phyloP scores from a whole-genome alignment of 2,113 vertebrate species.

The Emydura subglobosa region DNA sequence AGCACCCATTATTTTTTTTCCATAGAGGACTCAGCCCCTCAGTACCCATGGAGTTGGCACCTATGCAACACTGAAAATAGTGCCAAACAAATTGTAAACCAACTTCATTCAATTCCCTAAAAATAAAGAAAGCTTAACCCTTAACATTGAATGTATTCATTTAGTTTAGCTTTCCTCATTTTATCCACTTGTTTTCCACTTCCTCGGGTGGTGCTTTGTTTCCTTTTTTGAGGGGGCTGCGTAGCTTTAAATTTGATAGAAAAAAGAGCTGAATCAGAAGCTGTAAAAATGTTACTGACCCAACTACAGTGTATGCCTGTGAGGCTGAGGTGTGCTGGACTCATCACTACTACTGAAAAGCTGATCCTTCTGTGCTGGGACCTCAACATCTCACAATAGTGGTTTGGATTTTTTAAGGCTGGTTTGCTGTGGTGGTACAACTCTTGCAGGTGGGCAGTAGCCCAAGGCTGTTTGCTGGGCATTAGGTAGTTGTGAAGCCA shows the following conservation, averaged over 20 bases:
- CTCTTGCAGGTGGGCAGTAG: not conserved
- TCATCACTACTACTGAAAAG: constrained; percentile 11
- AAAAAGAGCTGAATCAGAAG: constrained; percentile 8
- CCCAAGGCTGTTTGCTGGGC: not conserved
- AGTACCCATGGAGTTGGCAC: no score
- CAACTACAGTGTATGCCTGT: constrained; percentile 11
- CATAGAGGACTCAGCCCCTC: no score
- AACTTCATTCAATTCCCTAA: not conserved
- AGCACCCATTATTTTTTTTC: no score
- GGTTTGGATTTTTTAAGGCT: not conserved
- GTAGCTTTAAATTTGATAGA: not conserved
- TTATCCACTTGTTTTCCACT: not conserved
- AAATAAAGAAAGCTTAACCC: not conserved
- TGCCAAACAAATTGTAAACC: not conserved
- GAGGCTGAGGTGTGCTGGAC: not conserved
- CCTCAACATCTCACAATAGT: not conserved
- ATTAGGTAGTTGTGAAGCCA: not conserved
- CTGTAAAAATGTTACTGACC: not conserved
- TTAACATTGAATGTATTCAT: not conserved
- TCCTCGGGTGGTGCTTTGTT: not conserved
- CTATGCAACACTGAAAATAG: not conserved
- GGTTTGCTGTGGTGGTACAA: not conserved
- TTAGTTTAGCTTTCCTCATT: not conserved
- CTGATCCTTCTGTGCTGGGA: constrained; percentile 21
- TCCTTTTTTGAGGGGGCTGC: not conserved